phyloP scores from a whole-genome alignment of 1,140 invertebrate species.

The Dysdera silvatica region DNA sequence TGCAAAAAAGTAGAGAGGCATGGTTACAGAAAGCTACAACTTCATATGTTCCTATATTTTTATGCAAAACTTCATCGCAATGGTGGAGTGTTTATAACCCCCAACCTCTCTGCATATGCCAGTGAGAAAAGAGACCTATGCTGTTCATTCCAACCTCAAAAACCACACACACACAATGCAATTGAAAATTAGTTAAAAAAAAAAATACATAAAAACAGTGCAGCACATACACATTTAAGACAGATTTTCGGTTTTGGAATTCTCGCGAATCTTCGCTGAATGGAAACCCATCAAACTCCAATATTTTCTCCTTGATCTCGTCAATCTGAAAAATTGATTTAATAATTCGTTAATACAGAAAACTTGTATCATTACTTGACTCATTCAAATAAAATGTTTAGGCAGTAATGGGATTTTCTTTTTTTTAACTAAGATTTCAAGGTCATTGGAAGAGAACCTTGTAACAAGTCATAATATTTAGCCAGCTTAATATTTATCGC shows the following conservation, averaged over 20 bases:
- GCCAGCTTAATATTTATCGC: neutral
- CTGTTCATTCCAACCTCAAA: neutral
- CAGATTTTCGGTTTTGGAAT: slow-evolving; percentile 15
- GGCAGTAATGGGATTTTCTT: too few relatives aligned
- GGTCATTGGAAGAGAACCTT: too few relatives aligned
- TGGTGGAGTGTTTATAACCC: too few relatives aligned
- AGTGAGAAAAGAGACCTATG: neutral
- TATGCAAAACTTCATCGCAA: too few relatives aligned
- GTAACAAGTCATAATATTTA: neutral
- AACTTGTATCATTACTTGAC: too few relatives aligned
- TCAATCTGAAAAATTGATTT: slow-evolving; percentile 8
- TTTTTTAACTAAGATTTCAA: too few relatives aligned
- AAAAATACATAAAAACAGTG: neutral
- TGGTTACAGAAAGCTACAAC: too few relatives aligned
- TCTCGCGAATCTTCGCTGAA: slow-evolving; percentile 20
- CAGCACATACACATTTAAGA: slow-evolving; percentile 8
- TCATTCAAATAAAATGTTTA: too few relatives aligned
- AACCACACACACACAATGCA: too few relatives aligned
- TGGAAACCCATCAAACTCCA: slow-evolving; percentile 20
- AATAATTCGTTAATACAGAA: too few relatives aligned
- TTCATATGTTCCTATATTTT: too few relatives aligned
- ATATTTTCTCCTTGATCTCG: slow-evolving; percentile 8
- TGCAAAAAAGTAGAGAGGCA: too few relatives aligned
- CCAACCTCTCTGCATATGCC: slow-evolving; percentile 16
- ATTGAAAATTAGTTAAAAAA: neutral